Conservation (phyloP, 92 coral and sea anemone species). For the Meandrina meandrites region DNA sequence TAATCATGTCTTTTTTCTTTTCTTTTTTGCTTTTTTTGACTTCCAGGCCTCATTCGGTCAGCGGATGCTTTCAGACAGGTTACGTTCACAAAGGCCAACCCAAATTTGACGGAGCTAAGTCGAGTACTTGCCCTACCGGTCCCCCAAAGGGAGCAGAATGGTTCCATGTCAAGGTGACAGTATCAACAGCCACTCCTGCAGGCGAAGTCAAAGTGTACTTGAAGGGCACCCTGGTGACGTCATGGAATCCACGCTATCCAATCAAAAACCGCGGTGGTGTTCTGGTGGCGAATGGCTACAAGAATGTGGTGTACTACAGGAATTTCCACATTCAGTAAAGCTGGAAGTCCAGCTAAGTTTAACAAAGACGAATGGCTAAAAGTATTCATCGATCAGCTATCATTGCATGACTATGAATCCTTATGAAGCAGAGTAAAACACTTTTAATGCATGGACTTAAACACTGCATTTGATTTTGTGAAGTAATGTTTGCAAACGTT, state of each 20-base stretch:
- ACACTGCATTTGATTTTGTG: too few relatives aligned
- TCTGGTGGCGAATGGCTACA: slow-evolving; percentile 79
- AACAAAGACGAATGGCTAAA: not conserved
- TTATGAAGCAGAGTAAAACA: too few relatives aligned
- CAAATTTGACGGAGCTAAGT: slow-evolving; percentile 30
- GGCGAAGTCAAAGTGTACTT: slow-evolving; percentile 47
- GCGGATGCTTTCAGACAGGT: slow-evolving; percentile 69
- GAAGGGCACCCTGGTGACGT: slow-evolving; percentile 32
- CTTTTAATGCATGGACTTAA: too few relatives aligned
- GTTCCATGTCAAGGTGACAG: slow-evolving; percentile 49
- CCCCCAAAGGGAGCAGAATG: slow-evolving; percentile 66
- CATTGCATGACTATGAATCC: too few relatives aligned
- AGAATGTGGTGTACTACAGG: slow-evolving; percentile 56
- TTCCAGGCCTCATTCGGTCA: slow-evolving; percentile 56
- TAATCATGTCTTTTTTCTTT: too few relatives aligned
- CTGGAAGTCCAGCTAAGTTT: not conserved
- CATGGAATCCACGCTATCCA: slow-evolving; percentile 53
- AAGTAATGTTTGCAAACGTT: too few relatives aligned
- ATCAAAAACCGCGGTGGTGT: slow-evolving; percentile 65
- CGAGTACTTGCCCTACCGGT: slow-evolving; percentile 50
- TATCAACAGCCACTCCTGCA: slow-evolving; percentile 16
- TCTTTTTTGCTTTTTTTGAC: not conserved
- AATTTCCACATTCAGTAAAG: slow-evolving; percentile 23
- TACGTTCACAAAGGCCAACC: slow-evolving; percentile 59
- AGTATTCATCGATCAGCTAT: too few relatives aligned